Evolutionary conservation across 2,113 vertebrate species (phyloP).

Genomic region (Serilophus lunatus): DNA sequence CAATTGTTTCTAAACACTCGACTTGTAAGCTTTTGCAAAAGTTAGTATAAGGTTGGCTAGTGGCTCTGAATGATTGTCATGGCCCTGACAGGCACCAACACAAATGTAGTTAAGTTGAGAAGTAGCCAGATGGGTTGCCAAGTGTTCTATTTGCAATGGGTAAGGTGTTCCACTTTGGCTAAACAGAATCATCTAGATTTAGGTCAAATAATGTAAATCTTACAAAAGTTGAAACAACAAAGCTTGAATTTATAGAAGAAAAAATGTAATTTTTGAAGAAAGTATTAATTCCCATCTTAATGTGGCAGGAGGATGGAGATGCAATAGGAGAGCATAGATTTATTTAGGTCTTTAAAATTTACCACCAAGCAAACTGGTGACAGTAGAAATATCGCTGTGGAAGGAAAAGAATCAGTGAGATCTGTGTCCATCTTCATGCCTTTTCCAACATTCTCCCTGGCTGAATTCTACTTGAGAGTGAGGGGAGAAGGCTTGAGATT

Average conservation of each 20-base stretch:
- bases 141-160: background rate
- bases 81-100: background rate
- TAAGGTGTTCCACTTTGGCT: background rate
- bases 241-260: background rate
- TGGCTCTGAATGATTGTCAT: background rate
- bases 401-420: background rate
- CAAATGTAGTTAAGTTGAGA: background rate
- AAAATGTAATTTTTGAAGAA: background rate
- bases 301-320: background rate
- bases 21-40: background rate
- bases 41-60: background rate
- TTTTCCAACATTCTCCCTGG: conserved; percentile 6
- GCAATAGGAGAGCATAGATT: background rate
- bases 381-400: background rate
- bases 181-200: background rate
- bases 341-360: conserved; percentile 11
- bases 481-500: background rate
- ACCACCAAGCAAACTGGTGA: background rate
- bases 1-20: background rate
- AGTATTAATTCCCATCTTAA: background rate
- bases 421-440: background rate
- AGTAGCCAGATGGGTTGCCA: background rate
- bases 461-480: background rate
- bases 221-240: background rate
- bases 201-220: background rate